Percentiles rank a stretch among this genome's conserved stretches.
Evolutionary conservation across 2,797 vertebrate genomes (phyloP).

Genomic region (Micromesistius poutassou): DNA sequence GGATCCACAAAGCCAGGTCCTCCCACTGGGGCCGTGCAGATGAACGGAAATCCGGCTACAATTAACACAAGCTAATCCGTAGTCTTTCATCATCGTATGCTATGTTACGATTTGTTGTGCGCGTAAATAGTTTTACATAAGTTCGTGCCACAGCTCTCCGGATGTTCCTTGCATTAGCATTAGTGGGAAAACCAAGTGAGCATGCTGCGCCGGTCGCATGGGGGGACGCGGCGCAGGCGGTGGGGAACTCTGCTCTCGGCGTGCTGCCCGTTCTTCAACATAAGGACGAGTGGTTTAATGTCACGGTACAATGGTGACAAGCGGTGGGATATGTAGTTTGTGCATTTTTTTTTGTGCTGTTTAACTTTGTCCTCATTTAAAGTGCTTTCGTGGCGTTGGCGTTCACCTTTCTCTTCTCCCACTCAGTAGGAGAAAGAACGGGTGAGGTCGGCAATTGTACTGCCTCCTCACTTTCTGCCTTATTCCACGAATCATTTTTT

Average conservation of each 20-base stretch:
- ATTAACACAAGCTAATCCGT: too few species aligned
- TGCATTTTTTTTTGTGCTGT: background rate
- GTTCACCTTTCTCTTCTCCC: background rate
- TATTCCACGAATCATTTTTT: conserved; percentile 25
- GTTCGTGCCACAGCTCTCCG: background rate
- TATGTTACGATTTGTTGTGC: too few species aligned
- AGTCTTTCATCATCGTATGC: too few species aligned
- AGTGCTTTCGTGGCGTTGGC: conserved; percentile 31
- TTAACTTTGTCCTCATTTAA: conserved; percentile 6
- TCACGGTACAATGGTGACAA: background rate
- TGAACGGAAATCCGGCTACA: background rate
- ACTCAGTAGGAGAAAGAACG: background rate
- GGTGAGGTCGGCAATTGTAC: conserved; percentile 22
- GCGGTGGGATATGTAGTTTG: conserved; percentile 37
- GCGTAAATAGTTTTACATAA: background rate
- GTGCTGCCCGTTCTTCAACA: conserved; percentile 41
- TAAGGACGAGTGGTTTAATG: conserved; percentile 45
- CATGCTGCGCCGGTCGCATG: conserved; percentile 39
- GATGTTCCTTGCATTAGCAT: too few species aligned
- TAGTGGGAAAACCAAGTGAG: conserved; percentile 5
- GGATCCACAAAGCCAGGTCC: background rate
- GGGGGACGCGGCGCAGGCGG: conserved; percentile 28
- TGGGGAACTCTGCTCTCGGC: conserved; percentile 37
- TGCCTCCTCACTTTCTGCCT: conserved; percentile 33
- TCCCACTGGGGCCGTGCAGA: background rate